A percentile compares a stretch with the other conserved stretches of the same genome.
phyloP scores from a whole-genome alignment of 2,113 vertebrate species.

The Dromaius novaehollandiae region DNA sequence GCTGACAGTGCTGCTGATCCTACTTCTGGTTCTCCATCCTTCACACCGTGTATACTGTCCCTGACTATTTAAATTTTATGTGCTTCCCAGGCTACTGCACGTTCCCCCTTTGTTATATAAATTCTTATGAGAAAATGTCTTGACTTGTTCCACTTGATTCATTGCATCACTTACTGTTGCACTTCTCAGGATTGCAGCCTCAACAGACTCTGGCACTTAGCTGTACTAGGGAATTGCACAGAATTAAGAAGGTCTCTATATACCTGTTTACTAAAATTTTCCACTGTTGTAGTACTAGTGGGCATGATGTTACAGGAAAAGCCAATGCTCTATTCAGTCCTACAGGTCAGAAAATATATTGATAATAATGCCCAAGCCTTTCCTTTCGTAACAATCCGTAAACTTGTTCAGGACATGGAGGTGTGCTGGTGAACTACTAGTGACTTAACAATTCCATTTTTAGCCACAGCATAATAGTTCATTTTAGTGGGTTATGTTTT shows the following conservation, averaged over 20 bases:
- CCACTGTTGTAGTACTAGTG: neutral
- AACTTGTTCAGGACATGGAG: neutral
- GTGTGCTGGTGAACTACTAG: neutral
- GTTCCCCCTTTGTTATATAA: neutral
- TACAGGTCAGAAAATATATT: neutral
- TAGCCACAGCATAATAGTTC: neutral
- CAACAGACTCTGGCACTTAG: neutral
- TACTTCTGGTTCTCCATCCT: neutral
- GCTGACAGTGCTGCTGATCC: neutral
- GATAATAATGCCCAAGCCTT: neutral
- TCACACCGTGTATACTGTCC: neutral
- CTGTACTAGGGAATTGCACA: neutral
- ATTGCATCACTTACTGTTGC: neutral
- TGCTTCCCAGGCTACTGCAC: neutral
- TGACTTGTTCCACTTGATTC: neutral
- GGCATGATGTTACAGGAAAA: neutral
- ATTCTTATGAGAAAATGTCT: neutral
- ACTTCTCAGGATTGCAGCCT: neutral
- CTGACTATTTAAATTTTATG: neutral
- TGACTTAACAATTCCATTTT: neutral
- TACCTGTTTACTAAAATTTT: neutral
- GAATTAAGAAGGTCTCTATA: neutral
- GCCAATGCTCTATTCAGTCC: neutral
- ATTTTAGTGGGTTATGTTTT: neutral
- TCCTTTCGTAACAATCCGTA: neutral